Evolutionary conservation across 2,113 vertebrate species (phyloP).

Genomic region (Rhineura floridana): DNA sequence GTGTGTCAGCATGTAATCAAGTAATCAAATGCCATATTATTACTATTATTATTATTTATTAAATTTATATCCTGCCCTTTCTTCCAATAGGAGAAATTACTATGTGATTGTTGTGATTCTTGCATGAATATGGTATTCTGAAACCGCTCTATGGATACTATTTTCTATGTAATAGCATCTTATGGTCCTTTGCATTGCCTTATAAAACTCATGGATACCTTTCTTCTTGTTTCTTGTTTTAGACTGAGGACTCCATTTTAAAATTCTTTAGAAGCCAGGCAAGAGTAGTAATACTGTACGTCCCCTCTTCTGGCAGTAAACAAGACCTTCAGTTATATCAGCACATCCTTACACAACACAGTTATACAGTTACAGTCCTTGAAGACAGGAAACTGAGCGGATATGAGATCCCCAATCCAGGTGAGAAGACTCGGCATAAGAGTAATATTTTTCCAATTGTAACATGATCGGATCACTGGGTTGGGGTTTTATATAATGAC

Average conservation of each 20-base stretch:
- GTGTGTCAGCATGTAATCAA: background rate
- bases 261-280: slow-evolving; percentile 53
- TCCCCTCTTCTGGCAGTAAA: slow-evolving; percentile 64
- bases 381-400: slow-evolving; percentile 70
- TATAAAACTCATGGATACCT: background rate
- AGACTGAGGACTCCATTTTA: slow-evolving; percentile 69
- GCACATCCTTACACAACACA: slow-evolving; percentile 78
- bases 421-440: slow-evolving; percentile 62
- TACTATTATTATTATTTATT: too few species aligned
- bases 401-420: slow-evolving; percentile 45
- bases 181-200: background rate
- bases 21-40: background rate
- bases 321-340: slow-evolving; percentile 78
- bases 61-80: too few species aligned
- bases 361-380: slow-evolving; percentile 77
- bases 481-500: background rate
- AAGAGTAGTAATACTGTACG: slow-evolving; percentile 77
- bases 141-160: background rate
- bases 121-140: background rate
- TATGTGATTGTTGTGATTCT: background rate
- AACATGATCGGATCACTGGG: background rate
- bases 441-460: background rate
- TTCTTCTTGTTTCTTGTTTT: slow-evolving; percentile 46
- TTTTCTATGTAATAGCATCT: background rate
- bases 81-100: too few species aligned